phyloP scores from a whole-genome alignment of 2,888 invertebrate species.

The Cancer borealis region DNA sequence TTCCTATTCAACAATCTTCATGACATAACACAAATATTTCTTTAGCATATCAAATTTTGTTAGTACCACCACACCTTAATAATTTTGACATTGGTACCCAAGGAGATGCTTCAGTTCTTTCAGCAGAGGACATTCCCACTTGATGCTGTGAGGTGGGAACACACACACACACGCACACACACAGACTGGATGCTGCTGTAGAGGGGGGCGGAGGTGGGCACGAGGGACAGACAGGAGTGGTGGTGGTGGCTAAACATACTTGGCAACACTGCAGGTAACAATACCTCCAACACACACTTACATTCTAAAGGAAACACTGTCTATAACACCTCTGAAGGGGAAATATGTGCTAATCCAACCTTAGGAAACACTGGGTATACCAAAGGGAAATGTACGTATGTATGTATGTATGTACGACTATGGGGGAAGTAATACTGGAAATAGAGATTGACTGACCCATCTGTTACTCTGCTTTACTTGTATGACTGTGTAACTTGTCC shows the following conservation, averaged over 20 bases:
- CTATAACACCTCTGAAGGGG: neutral
- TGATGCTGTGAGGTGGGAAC: neutral
- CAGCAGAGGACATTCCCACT: neutral
- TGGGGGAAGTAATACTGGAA: neutral
- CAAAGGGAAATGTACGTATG: neutral
- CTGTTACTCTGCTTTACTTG: neutral
- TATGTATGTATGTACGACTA: neutral
- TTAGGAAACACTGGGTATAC: neutral
- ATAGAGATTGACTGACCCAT: neutral
- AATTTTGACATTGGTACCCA: neutral
- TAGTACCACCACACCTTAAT: neutral
- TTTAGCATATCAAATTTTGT: neutral
- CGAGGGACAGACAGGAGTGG: neutral
- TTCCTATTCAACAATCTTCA: neutral
- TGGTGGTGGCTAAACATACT: conserved; percentile 11
- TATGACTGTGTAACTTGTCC: neutral
- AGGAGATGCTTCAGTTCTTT: neutral
- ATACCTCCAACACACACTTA: conserved; percentile 39
- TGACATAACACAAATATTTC: neutral
- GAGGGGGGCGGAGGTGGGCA: neutral
- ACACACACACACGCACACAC: conserved; percentile 27
- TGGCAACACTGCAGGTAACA: conserved; percentile 5
- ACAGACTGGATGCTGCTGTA: neutral
- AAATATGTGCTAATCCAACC: neutral
- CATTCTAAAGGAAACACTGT: neutral